Conservation (phyloP, 1,140 invertebrate species). For the Cryptotermes secundus region DNA sequence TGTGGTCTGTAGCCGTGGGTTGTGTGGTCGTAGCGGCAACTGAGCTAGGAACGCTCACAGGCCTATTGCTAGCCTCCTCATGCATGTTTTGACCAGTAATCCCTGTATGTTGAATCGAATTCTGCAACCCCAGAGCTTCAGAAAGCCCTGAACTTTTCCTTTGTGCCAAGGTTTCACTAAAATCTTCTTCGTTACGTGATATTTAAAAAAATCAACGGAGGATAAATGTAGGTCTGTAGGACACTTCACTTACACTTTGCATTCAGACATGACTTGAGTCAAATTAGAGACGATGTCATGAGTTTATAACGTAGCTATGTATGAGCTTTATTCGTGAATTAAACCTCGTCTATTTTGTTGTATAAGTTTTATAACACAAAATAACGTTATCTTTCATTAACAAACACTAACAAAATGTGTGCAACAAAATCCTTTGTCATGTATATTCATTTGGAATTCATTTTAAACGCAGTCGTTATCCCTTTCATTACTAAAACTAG, state of each 20-base stretch:
- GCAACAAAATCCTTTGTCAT: neutral
- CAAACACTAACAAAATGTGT: neutral
- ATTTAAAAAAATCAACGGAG: constrained; percentile 33
- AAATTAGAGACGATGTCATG: constrained; percentile 41
- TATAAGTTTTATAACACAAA: neutral
- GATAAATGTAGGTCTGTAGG: constrained; percentile 65
- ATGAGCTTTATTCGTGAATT: neutral
- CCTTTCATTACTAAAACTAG: constrained; percentile 8
- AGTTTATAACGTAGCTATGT: neutral
- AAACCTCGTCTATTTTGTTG: neutral
- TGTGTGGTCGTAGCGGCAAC: constrained; percentile 50
- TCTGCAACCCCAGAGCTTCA: constrained; percentile 45
- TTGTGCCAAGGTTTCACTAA: constrained; percentile 46
- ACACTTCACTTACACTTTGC: constrained; percentile 67
- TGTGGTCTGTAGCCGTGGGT: constrained; percentile 35
- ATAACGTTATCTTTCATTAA: neutral
- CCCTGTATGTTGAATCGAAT: constrained; percentile 46
- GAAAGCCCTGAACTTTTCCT: constrained; percentile 48
- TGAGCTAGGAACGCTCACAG: constrained; percentile 49
- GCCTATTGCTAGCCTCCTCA: constrained; percentile 47
- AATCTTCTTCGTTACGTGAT: constrained; percentile 34
- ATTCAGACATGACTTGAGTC: constrained; percentile 50
- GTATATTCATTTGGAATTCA: neutral
- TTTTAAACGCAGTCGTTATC: neutral
- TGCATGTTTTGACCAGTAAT: constrained; percentile 49